Percentiles rank a stretch among this genome's conserved stretches.
Conservation (phyloP, 2,113 vertebrate genomes). For the Poeciliopsis turrubarensis region DNA sequence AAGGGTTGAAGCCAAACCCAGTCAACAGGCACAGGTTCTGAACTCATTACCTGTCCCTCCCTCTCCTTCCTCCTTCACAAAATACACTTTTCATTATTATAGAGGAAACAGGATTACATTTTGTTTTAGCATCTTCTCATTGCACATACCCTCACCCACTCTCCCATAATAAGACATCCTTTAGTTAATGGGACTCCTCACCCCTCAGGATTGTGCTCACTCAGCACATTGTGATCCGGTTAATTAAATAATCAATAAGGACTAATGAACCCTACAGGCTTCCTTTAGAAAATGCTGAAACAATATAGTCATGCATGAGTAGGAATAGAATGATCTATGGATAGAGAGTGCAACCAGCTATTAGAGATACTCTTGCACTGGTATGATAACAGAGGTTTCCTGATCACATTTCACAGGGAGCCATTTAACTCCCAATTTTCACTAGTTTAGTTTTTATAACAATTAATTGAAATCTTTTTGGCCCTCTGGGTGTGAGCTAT, state of each 20-base stretch:
- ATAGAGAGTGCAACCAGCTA: not conserved
- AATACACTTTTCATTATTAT: not conserved
- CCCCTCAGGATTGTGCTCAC: constrained; percentile 35
- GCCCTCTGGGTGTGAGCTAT: constrained; percentile 2
- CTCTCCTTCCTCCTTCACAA: too few relatives aligned
- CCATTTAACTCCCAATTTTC: constrained; percentile 10
- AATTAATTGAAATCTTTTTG: constrained; percentile 1
- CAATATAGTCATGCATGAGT: not conserved
- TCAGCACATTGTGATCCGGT: constrained; percentile 32
- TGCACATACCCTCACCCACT: constrained; percentile 1
- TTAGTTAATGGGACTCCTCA: constrained; percentile 27
- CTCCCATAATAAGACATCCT: constrained; percentile 6
- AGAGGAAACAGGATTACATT: not conserved
- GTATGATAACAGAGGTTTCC: not conserved
- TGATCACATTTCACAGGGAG: constrained; percentile 7
- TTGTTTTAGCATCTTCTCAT: not conserved
- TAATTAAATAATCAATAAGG: constrained; percentile 55
- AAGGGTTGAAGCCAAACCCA: too few relatives aligned
- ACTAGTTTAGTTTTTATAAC: constrained; percentile 7
- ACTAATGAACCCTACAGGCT: constrained; percentile 14
- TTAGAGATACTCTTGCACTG: not conserved
- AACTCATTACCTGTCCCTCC: too few relatives aligned
- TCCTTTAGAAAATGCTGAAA: constrained; percentile 24
- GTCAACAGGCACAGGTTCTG: too few relatives aligned
- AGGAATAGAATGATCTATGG: constrained; percentile 9